Percentiles rank a stretch among this genome's conserved stretches.
phyloP scores from a whole-genome alignment of 2,113 vertebrate species.

The Centropus unirufus region DNA sequence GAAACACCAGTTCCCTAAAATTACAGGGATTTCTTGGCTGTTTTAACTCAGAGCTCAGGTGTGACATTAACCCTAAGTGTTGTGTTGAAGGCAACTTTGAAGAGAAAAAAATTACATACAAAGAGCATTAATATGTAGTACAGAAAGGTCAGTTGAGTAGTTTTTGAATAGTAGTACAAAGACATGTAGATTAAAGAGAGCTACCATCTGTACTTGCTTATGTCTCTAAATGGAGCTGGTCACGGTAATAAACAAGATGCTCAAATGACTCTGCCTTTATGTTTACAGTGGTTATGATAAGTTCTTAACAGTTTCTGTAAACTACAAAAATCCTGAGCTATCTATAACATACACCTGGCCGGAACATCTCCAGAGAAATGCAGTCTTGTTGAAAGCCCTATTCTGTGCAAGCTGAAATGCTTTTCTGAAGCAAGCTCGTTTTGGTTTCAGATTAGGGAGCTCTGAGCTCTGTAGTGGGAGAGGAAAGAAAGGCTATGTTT shows the following conservation, averaged over 20 bases:
- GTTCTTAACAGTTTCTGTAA: neutral
- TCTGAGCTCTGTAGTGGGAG: neutral
- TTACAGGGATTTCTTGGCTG: neutral
- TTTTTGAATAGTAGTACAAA: neutral
- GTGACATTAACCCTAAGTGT: neutral
- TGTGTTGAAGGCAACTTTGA: neutral
- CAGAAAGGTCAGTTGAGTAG: neutral
- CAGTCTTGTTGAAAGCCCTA: neutral
- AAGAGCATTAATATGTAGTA: neutral
- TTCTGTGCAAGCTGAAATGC: neutral
- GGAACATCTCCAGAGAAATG: neutral
- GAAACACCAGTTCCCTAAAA: neutral
- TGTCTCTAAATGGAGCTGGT: neutral
- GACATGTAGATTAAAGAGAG: neutral
- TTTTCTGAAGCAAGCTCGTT: neutral
- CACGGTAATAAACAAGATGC: neutral
- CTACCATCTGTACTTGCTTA: neutral
- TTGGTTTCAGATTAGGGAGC: neutral
- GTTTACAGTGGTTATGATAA: neutral
- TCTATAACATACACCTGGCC: neutral
- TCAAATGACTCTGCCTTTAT: neutral
- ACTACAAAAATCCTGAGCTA: neutral
- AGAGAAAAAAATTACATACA: rapidly evolving
- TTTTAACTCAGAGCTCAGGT: neutral
- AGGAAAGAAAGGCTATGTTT: neutral